Evolutionary conservation across 2,797 vertebrate genomes (phyloP).

Genomic region (Epinephelus awoara): DNA sequence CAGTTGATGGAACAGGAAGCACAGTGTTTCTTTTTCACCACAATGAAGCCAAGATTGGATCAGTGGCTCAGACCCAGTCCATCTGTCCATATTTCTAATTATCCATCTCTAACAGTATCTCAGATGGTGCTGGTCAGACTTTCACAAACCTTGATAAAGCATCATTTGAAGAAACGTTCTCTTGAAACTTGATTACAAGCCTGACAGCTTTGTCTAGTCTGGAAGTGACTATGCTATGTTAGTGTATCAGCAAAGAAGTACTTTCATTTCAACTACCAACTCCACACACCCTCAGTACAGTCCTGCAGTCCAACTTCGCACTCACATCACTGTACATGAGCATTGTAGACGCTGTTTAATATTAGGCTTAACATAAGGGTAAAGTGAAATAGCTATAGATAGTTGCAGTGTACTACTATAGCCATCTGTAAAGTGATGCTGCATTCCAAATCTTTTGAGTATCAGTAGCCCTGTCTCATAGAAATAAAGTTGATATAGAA

Average conservation of each 20-base stretch:
- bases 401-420: too few species aligned
- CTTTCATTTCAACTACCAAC: not conserved
- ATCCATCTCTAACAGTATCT: slow-evolving; percentile 9
- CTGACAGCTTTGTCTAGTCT: not conserved
- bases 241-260: not conserved
- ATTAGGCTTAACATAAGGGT: not conserved
- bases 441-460: too few species aligned
- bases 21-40: slow-evolving; percentile 15
- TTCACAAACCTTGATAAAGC: not conserved
- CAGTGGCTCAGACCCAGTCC: slow-evolving; percentile 5
- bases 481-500: too few species aligned
- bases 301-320: not conserved
- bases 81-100: slow-evolving; percentile 27
- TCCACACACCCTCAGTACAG: not conserved
- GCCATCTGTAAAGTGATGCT: too few species aligned
- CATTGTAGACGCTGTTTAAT: not conserved
- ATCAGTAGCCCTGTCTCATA: too few species aligned
- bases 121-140: not conserved
- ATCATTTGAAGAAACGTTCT: not conserved
- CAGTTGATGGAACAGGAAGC: slow-evolving; percentile 8
- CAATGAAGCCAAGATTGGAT: slow-evolving; percentile 10
- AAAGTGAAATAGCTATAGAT: too few species aligned
- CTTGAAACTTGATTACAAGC: not conserved
- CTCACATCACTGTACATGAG: not conserved
- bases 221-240: not conserved